Evolutionary conservation across 1,140 invertebrate species (phyloP), one percentile per base, ranked within the genome.

Genomic region (Drosophila busckii): DNA sequence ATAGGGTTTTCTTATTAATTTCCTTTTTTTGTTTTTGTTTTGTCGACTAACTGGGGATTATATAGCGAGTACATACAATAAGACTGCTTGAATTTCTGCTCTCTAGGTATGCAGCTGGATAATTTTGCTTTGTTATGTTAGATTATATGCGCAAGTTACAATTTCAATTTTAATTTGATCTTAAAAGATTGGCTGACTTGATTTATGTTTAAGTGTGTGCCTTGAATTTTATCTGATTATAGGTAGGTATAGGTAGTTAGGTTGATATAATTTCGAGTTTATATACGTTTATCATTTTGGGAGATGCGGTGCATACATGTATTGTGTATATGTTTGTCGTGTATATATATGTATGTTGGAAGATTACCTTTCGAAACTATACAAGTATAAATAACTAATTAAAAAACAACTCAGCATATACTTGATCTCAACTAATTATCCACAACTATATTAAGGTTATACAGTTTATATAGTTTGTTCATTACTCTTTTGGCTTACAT

Each of bases 401-500:
- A 15, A 26, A 52, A 61, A 54, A 65, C 53, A 26, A 44, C 38
- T 29, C 44, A n/a, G n/a, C n/a, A n/a, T n/a, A n/a, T n/a, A n/a
- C n/a, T n/a, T 70, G 41, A 63, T 52, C 29, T 59, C 63, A 75
- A 71, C 71, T 78, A 71, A 78, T n/a, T 56, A 54, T 44, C 53
- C 38, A 59, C 52, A 71, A 55, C 67, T 70, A 59, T 59, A 52
- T 38, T 29, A 29, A 55, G 34, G 22, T 28, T 13, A 16, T 46
- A 34, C 42, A 71, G 55, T 66, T 55, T 48, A 34, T 42, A 48
- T 32, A 25, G 60, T 50, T 52, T 59, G 20, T 45, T 29, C 15
- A n/a, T n/a, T n/a, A n/a, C n/a, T 49, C 13, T 10, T 69, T 68
- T 68, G 59, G 44, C 44, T 48, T 55, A 10, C 54, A 75, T 69